phyloP scores from a whole-genome alignment of 1,140 invertebrate species.

The Platyura marginata region DNA sequence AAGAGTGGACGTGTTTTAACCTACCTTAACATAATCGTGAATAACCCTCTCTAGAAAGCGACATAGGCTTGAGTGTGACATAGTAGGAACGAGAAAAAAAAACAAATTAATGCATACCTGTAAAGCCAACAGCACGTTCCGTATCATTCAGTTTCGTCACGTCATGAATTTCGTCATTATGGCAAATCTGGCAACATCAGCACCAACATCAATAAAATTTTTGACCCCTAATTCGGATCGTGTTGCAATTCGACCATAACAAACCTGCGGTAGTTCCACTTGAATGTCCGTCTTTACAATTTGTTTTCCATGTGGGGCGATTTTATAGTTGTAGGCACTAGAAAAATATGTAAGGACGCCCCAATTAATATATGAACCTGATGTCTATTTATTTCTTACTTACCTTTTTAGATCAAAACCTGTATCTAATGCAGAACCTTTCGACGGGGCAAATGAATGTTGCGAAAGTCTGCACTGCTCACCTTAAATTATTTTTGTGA shows the following conservation, averaged over 20 bases:
- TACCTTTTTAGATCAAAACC: conserved; percentile 83
- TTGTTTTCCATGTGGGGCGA: conserved; percentile 70
- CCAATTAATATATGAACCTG: no score
- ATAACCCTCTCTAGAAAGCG: no score
- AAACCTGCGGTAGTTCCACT: conserved; percentile 65
- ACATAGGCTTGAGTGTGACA: no score
- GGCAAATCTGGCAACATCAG: conserved; percentile 85
- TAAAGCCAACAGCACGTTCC: conserved; percentile 68
- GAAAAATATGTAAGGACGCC: no score
- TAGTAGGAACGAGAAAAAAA: neutral
- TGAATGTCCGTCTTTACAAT: conserved; percentile 87
- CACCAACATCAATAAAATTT: conserved; percentile 92
- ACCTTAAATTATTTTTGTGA: conserved; percentile 25
- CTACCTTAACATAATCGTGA: no score
- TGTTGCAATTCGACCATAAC: conserved; percentile 91
- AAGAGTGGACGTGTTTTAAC: no score
- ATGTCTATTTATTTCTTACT: no score
- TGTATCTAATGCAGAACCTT: conserved; percentile 69
- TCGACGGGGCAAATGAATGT: conserved; percentile 60
- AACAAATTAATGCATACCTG: conserved; percentile 41
- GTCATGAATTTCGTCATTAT: conserved; percentile 70
- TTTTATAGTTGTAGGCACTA: conserved; percentile 71
- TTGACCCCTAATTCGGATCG: conserved; percentile 90
- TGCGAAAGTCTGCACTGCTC: conserved; percentile 27
- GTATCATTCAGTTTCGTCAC: conserved; percentile 50